Percentiles rank a stretch among this genome's conserved stretches.
Conservation (phyloP, 2,888 invertebrate genomes). For the Matsumyia berberina region DNA sequence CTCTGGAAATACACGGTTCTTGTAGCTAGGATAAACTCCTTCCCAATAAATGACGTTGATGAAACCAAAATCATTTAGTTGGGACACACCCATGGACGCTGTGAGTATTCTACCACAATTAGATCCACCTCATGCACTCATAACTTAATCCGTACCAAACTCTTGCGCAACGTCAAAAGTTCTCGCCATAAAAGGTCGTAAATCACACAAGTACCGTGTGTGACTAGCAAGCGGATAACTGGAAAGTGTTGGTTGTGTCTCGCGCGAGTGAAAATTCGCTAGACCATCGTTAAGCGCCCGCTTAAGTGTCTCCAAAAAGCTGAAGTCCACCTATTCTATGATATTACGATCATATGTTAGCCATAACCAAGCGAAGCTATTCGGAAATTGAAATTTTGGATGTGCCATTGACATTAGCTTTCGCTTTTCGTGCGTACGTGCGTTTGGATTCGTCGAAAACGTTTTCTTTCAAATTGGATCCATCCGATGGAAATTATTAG, state of each 20-base stretch:
- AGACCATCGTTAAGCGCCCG: conserved; percentile 12
- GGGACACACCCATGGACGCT: too few relatives aligned
- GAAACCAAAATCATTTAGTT: too few relatives aligned
- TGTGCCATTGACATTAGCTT: conserved; percentile 74
- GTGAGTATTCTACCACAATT: too few relatives aligned
- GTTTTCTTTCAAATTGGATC: conserved; percentile 54
- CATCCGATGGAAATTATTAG: conserved; percentile 50
- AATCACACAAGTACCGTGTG: background rate
- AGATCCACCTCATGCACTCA: background rate
- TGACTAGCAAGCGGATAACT: conserved; percentile 27
- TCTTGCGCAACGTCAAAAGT: conserved; percentile 40
- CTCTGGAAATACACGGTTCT: too few relatives aligned
- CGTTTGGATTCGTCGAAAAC: conserved; percentile 29
- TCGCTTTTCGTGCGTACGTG: conserved; percentile 74
- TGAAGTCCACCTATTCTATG: conserved; percentile 13
- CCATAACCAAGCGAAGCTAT: conserved; percentile 15
- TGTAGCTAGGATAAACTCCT: too few relatives aligned
- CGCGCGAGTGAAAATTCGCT: conserved; percentile 59
- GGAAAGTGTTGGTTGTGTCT: conserved; percentile 46
- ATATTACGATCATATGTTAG: conserved; percentile 34
- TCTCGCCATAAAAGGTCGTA: conserved; percentile 24
- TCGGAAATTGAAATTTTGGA: conserved; percentile 66
- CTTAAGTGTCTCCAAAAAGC: conserved; percentile 33
- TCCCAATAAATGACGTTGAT: too few relatives aligned
- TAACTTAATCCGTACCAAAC: background rate